Evolutionary conservation across 2,113 vertebrate species (phyloP).

Genomic region (Cervus canadensis): DNA sequence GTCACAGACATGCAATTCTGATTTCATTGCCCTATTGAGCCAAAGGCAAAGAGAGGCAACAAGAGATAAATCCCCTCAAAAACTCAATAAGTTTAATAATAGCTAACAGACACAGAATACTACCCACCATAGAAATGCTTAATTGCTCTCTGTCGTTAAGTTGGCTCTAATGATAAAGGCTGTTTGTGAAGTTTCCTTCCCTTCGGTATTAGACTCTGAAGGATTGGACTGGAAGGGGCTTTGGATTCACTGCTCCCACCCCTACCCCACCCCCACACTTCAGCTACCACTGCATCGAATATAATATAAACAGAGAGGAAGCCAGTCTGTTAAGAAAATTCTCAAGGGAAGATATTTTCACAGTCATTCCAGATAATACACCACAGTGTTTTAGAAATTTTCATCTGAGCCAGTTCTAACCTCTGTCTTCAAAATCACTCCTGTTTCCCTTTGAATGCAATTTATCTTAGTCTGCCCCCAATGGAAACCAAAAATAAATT

Average conservation of each 20-base stretch:
- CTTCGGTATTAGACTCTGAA: conserved; percentile 17
- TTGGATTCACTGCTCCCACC: background rate
- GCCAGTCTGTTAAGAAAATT: background rate
- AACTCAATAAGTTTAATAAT: conserved; percentile 72
- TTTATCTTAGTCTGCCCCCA: background rate
- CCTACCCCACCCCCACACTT: background rate
- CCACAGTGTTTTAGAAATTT: background rate
- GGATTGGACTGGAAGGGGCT: background rate
- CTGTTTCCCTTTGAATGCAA: background rate
- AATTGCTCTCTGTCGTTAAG: conserved; percentile 61
- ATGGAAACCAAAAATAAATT: conserved; percentile 21
- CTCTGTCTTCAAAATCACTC: background rate
- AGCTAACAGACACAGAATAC: conserved; percentile 63
- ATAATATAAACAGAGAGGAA: background rate
- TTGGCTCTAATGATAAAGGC: conserved; percentile 37
- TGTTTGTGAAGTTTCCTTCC: conserved; percentile 32
- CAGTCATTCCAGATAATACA: background rate
- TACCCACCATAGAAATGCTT: conserved; percentile 61
- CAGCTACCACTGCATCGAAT: background rate
- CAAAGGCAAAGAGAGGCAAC: conserved; percentile 68
- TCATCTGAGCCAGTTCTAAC: background rate
- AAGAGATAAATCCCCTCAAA: conserved; percentile 70
- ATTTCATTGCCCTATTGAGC: conserved; percentile 71
- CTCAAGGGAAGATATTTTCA: conserved; percentile 28
- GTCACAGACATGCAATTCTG: conserved; percentile 59